Evolutionary conservation across 2,113 vertebrate species (phyloP).

Genomic region (Accipiter cooperii): DNA sequence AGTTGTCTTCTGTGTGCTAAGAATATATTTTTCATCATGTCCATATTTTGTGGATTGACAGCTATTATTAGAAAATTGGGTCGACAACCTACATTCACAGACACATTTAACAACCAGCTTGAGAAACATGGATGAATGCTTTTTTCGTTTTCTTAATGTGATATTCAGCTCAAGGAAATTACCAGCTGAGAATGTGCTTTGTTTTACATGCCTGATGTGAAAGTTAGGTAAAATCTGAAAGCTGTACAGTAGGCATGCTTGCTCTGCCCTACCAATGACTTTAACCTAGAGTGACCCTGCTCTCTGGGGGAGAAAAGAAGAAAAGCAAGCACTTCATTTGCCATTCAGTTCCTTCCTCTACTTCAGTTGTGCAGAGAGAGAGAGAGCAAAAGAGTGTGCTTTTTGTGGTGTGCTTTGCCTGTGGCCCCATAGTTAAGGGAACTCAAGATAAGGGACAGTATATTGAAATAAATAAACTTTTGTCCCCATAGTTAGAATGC

Average conservation of each 20-base stretch:
- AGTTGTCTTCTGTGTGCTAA: not conserved
- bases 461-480: not conserved
- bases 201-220: not conserved
- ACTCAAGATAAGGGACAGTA: not conserved
- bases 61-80: not conserved
- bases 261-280: not conserved
- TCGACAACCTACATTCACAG: not conserved
- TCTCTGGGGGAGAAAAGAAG: not conserved
- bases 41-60: not conserved
- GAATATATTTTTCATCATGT: not conserved
- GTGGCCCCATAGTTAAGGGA: not conserved
- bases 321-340: not conserved
- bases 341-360: not conserved
- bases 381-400: not conserved
- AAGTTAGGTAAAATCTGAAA: not conserved
- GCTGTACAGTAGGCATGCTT: not conserved
- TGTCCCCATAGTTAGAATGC: not conserved
- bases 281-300: not conserved
- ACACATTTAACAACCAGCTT: not conserved
- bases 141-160: slow-evolving; percentile 5
- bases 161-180: not conserved
- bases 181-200: not conserved
- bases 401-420: not conserved
- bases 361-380: not conserved
- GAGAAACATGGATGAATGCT: not conserved